Conservation (phyloP, 2,797 vertebrate species). For the Alca torda region DNA sequence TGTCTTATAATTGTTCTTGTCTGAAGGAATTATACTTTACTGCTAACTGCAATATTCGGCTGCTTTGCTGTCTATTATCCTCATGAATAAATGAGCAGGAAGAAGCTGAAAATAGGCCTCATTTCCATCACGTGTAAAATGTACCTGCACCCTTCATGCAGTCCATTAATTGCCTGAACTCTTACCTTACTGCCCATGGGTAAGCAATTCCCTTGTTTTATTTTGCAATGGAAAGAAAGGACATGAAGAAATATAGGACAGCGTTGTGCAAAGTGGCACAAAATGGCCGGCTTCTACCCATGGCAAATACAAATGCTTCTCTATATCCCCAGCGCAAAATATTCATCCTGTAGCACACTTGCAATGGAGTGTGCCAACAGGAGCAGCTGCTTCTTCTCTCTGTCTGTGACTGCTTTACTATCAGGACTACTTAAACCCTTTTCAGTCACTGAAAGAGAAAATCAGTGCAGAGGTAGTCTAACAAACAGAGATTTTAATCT, state of each 20-base stretch:
- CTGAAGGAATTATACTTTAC: neutral
- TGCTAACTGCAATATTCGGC: neutral
- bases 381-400: slow-evolving; percentile 3
- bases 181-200: neutral
- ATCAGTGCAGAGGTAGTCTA: neutral
- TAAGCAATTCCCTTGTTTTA: neutral
- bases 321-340: neutral
- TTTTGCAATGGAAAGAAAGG: neutral
- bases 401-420: neutral
- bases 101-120: neutral
- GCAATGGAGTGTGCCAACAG: neutral
- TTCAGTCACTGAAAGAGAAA: neutral
- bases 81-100: neutral
- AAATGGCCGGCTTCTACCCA: neutral
- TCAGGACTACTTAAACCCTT: neutral
- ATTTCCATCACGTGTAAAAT: neutral
- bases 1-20: neutral
- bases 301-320: neutral
- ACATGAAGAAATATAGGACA: neutral
- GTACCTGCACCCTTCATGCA: neutral
- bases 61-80: neutral
- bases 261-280: neutral
- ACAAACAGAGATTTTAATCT: neutral
- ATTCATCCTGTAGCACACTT: neutral
- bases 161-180: neutral